Base-by-base conservation (phyloP, 2,888 invertebrate species). In the Cancer borealis region DNA sequence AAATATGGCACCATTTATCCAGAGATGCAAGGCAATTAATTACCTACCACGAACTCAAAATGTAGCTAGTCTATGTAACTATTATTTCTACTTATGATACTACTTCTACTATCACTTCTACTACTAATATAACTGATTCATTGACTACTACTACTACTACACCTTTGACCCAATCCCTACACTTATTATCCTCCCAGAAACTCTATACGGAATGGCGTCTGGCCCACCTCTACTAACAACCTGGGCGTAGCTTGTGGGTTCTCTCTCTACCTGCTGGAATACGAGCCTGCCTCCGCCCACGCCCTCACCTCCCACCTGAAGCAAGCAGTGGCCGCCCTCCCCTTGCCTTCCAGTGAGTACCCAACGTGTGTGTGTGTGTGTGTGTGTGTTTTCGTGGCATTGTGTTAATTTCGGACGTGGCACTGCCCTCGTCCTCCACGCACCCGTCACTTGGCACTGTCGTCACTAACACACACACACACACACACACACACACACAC, bases 141-240 rank as follows among this genome's bases (percentile, higher is more conserved):
- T 12, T 49, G 49, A 0, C 8, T 49, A 49, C 12, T 12, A 49
- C 49, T 12, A 12, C 12, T 49, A 49, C 49, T 49, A 49, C 39
- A 2, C 39, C 39, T 39, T 2, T 39, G 39, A 39, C 39, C 39
- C 39, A 14, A 54, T 54, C 54, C 54, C 0, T 54, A 14, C 8
- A 54, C 54, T 54, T 12, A 54, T 14, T 12, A 1, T 47, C 93
- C 79, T 66, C 96, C 17, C 96, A 97, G 97, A 95, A 97, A 97
- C 96, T 96, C 96, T 45, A 96, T 97, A 79, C 96, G 96, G 88
- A 97, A 97, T 96, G 97, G 97, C 46, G 96, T 97, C 91, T 97
- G 97, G 97, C 97, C 97, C 26, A 97, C 97, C 0, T 96, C 97
- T 6, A 96, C 96, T 46, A 97, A 96, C 96, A 97, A 97, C 96